Evolutionary conservation across 2,888 invertebrate species (phyloP), one percentile per base, ranked within the genome.

Genomic region (Cyaniris semiargus): DNA sequence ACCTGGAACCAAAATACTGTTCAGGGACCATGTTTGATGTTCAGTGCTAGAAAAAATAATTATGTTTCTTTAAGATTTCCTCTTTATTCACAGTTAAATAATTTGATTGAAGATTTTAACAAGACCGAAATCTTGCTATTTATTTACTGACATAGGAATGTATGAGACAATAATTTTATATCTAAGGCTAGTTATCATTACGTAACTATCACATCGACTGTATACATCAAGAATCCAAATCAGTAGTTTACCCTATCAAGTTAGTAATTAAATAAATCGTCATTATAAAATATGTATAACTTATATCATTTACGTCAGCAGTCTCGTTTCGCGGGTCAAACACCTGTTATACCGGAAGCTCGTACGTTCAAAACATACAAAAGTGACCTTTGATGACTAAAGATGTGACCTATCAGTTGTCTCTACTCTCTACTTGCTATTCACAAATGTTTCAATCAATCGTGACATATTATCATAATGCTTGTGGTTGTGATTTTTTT

Each of bases 1-100:
- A 99, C 98, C 98, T 98, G 94, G 58, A 95, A 95, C 85, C 86
- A 88, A 81, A 81, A 38, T 15, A 27, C 5, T 15, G 1, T 27
- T 66, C 5, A 66, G 27, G 13, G 60, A 66, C 23, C 13, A 48
- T 48, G 48, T 48, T 34, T 34, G 34, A 34, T 34, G 34, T 58
- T 58, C 56, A 56, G 56, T 18, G 0, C 34, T 34, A 34, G 7
- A 34, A 34, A 34, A 34, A 34, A 34, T 34, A 34, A n/a, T n/a
- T n/a, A n/a, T 34, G 34, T 34, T 34, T 34, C 34, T 34, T 34
- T 34, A 7, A 34, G 7, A 34, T 7, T 34, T 34, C 34, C 34
- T 34, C 7, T 34, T 34, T 34, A 34, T 34, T 34, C 8, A 34
- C 34, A 34, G 34, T 34, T 34, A 34, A 34, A 34, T 34, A 34